These are phyloP conservation scores for Neolamprologus cancellatus DNA, from an alignment of 2,113 vertebrate genomes.

Conservation along the genomic window DNA sequence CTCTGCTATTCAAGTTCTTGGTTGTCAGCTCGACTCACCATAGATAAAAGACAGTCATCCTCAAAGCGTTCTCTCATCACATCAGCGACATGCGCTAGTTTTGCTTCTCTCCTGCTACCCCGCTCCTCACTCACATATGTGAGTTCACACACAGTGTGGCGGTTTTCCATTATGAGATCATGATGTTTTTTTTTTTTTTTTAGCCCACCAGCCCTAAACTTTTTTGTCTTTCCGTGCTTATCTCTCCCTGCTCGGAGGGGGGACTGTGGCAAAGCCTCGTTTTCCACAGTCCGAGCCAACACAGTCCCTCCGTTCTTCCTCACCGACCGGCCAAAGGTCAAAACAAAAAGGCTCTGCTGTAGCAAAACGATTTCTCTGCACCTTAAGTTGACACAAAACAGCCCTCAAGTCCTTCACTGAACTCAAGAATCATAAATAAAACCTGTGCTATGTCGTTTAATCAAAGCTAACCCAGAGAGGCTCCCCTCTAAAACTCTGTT, in stretches of 20 bases:
- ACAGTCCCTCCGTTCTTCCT: constrained; percentile 24
- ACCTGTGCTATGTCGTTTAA: background rate
- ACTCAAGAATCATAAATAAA: background rate
- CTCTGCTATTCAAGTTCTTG: constrained; percentile 38
- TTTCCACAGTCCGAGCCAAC: constrained; percentile 49
- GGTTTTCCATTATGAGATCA: constrained; percentile 50
- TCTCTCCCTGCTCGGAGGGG: background rate
- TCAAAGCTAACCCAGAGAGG: background rate
- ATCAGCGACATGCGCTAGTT: constrained; percentile 38
- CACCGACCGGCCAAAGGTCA: constrained; percentile 30
- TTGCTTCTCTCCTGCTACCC: background rate
- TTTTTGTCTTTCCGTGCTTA: constrained; percentile 46
- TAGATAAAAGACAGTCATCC: constrained; percentile 63
- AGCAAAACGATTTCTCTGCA: background rate
- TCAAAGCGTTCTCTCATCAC: constrained; percentile 55
- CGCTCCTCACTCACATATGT: constrained; percentile 35
- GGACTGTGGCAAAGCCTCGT: constrained; percentile 27
- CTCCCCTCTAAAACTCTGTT: background rate
- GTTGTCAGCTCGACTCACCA: constrained; percentile 43
- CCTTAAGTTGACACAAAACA: background rate
- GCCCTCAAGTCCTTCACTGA: background rate
- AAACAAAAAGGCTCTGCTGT: background rate
- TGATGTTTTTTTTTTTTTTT: constrained; percentile 16
- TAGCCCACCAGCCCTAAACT: background rate
- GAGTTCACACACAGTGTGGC: constrained; percentile 15